Percentiles rank a stretch among this genome's conserved stretches.
Evolutionary conservation across 2,888 invertebrate species (phyloP).

Genomic region (Dasysyrphus tricinctus): DNA sequence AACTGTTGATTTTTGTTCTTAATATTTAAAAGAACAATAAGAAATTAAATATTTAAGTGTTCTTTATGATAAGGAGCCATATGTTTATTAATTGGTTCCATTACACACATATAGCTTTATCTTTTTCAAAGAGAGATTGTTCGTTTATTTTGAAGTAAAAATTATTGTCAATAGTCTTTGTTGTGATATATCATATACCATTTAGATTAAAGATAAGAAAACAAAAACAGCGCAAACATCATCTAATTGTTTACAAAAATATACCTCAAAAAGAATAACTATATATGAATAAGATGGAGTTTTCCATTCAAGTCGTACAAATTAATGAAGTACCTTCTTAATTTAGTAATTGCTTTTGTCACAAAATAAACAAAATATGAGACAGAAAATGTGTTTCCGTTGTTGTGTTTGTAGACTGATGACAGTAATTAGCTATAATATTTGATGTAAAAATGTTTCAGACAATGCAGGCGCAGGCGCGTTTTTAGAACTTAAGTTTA

Average conservation of each 20-base stretch:
- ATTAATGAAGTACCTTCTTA: neutral
- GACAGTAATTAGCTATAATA: neutral
- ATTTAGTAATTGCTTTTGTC: neutral
- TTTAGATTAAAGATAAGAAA: neutral
- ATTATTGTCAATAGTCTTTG: neutral
- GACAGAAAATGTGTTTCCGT: neutral
- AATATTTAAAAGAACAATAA: too few species aligned
- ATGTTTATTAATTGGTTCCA: too few species aligned
- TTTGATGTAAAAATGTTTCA: neutral
- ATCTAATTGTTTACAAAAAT: neutral
- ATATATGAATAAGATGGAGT: neutral
- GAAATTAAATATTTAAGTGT: too few species aligned
- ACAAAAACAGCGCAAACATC: neutral
- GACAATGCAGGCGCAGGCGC: neutral
- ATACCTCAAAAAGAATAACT: neutral
- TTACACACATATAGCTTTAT: too few species aligned
- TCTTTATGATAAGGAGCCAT: too few species aligned
- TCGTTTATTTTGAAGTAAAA: neutral
- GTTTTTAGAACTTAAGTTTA: neutral
- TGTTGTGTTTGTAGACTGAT: neutral
- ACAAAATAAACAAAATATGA: constrained; percentile 2
- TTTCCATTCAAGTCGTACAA: neutral
- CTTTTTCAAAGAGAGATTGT: neutral
- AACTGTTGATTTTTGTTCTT: too few species aligned
- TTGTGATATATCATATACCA: too few species aligned